phyloP scores from a whole-genome alignment of 1,140 invertebrate species.

The Drosophila pandora region DNA sequence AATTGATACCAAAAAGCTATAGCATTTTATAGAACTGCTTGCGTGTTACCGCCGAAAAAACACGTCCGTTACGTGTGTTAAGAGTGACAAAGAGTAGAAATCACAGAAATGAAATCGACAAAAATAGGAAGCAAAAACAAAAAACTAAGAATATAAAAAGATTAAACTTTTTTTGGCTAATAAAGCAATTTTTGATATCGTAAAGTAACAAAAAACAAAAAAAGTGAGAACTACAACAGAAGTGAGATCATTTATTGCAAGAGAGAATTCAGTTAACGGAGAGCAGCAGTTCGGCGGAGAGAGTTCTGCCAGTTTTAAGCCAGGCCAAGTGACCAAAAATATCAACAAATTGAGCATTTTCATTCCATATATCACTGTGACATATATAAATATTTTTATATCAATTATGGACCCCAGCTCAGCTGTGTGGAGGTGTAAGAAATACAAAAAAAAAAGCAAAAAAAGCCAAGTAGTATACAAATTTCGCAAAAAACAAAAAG shows the following conservation, averaged over 20 bases:
- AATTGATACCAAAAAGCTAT: slow-evolving; percentile 40
- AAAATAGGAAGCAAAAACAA: slow-evolving; percentile 27
- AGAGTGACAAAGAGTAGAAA: slow-evolving; percentile 49
- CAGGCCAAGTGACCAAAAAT: slow-evolving; percentile 43
- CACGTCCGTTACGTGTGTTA: slow-evolving; percentile 63
- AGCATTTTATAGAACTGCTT: slow-evolving; percentile 49
- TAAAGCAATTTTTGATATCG: slow-evolving; percentile 81
- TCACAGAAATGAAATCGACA: slow-evolving; percentile 50
- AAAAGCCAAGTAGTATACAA: slow-evolving; percentile 10
- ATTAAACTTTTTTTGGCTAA: slow-evolving; percentile 72
- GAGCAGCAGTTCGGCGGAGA: slow-evolving; percentile 4
- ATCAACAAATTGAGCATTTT: slow-evolving; percentile 27
- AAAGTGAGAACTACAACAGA: slow-evolving; percentile 46
- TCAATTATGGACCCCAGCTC: slow-evolving; percentile 25
- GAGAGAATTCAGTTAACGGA: slow-evolving; percentile 22
- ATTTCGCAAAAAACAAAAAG: slow-evolving; percentile 58
- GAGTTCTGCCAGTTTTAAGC: slow-evolving; percentile 37
- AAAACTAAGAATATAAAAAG: slow-evolving; percentile 55
- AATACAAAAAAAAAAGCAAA: slow-evolving; percentile 1
- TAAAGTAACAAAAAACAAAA: slow-evolving; percentile 31
- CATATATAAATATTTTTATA: slow-evolving; percentile 40
- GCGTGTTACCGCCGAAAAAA: slow-evolving; percentile 55
- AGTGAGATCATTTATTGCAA: slow-evolving; percentile 66
- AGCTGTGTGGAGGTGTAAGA: slow-evolving; percentile 66
- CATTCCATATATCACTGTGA: slow-evolving; percentile 48